phyloP scores from a whole-genome alignment of 35 echinoderm and acorn worm species.

The Holothuria glaberrima region DNA sequence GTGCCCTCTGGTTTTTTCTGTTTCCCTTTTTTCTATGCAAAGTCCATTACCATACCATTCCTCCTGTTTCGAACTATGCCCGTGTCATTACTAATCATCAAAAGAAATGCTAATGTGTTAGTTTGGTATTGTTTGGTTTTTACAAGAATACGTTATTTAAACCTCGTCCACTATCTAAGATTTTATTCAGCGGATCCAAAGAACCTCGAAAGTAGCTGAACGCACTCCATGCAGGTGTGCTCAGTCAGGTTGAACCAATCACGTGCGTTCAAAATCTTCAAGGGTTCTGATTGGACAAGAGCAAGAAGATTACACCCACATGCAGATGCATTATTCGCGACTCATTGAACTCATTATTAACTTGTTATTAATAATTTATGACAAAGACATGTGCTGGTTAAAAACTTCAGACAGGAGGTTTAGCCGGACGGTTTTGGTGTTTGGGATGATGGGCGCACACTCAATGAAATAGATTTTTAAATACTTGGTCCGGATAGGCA shows the following conservation, averaged over 20 bases:
- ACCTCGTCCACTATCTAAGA: conserved; percentile 36
- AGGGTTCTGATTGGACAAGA: conserved; percentile 35
- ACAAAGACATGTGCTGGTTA: conserved; percentile 13
- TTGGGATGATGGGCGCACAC: too few relatives aligned
- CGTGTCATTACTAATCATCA: conserved; percentile 8
- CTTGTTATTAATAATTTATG: conserved; percentile 51
- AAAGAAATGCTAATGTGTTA: conserved; percentile 34
- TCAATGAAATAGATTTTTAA: too few relatives aligned
- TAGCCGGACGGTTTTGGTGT: too few relatives aligned
- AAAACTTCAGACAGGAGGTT: not conserved
- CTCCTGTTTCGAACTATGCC: not conserved
- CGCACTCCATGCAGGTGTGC: conserved; percentile 9
- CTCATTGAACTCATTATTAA: conserved; percentile 4
- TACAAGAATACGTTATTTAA: conserved; percentile 24
- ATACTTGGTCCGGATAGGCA: too few relatives aligned
- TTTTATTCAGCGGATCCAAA: conserved; percentile 24
- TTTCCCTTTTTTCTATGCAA: conserved; percentile 15
- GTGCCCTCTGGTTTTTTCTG: not conserved
- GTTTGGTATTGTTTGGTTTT: conserved; percentile 14
- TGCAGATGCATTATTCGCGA: conserved; percentile 13
- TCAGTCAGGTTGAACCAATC: conserved; percentile 50
- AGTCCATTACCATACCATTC: conserved; percentile 38
- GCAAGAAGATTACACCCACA: not conserved
- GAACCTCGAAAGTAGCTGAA: not conserved
- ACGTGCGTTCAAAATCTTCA: conserved; percentile 23